A percentile compares a stretch with the other conserved stretches of the same genome.
These are phyloP conservation scores for Saccopteryx bilineata DNA, from an alignment of 2,113 vertebrate species.

Conservation along the genomic window DNA sequence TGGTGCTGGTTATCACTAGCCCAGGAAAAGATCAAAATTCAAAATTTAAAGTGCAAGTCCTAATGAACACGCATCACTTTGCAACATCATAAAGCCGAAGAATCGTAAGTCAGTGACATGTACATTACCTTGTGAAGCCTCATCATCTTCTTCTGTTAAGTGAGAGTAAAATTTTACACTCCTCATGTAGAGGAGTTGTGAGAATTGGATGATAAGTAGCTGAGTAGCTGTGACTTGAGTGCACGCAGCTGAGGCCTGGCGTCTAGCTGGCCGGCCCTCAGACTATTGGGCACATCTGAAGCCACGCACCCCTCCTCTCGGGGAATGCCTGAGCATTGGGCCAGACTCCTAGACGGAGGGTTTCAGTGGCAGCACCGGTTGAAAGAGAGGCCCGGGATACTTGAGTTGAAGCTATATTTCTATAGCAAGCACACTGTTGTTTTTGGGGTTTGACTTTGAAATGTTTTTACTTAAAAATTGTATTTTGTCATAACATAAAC, in stretches of 20 bases:
- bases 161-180: background rate
- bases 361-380: background rate
- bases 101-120: background rate
- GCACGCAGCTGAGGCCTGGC: background rate
- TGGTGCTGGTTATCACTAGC: background rate
- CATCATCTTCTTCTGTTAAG: background rate
- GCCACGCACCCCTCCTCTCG: background rate
- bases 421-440: background rate
- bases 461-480: slow-evolving; percentile 38
- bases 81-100: background rate
- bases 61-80: background rate
- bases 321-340: background rate
- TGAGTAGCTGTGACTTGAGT: too few relatives aligned
- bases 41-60: background rate
- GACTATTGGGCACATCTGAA: background rate
- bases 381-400: background rate
- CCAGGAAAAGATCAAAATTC: background rate
- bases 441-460: slow-evolving; percentile 11
- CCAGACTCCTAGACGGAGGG: background rate
- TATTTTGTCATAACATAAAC: slow-evolving; percentile 21
- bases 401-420: background rate
- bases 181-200: background rate
- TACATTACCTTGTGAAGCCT: background rate
- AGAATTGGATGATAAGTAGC: background rate
- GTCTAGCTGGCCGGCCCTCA: background rate